Percentiles rank a stretch among this genome's conserved stretches.
Conservation (phyloP, 2,797 vertebrate genomes). For the Sitta carolinensis region DNA sequence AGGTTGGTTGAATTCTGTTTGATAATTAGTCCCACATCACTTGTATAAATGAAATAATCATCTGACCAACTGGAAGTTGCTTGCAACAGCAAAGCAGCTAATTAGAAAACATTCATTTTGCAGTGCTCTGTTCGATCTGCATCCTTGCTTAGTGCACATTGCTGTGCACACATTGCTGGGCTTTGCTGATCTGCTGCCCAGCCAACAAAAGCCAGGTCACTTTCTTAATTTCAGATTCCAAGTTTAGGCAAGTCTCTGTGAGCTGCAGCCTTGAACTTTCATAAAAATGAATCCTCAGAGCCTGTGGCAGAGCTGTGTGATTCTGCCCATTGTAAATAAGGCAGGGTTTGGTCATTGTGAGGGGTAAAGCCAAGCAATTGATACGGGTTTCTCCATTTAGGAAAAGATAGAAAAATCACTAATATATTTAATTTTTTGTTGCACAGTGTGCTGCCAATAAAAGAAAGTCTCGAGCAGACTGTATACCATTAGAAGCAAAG, state of each 20-base stretch:
- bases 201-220: not conserved
- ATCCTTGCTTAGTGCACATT: not conserved
- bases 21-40: slow-evolving; percentile 81
- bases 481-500: not conserved
- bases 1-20: slow-evolving; percentile 69
- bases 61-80: slow-evolving; percentile 87
- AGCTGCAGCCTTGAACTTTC: not conserved
- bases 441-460: not conserved
- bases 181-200: not conserved
- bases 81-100: slow-evolving; percentile 27
- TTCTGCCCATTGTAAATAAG: not conserved
- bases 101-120: slow-evolving; percentile 21
- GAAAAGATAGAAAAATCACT: not conserved
- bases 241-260: not conserved
- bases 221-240: not conserved
- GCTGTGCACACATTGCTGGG: not conserved
- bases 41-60: slow-evolving; percentile 83
- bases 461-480: not conserved
- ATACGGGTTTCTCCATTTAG: not conserved
- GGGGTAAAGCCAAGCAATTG: not conserved
- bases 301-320: not conserved
- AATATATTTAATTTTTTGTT: not conserved
- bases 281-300: not conserved
- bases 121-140: not conserved
- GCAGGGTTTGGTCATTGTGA: not conserved